Conservation (phyloP, 2,113 vertebrate species). For the Falco punctatus region DNA sequence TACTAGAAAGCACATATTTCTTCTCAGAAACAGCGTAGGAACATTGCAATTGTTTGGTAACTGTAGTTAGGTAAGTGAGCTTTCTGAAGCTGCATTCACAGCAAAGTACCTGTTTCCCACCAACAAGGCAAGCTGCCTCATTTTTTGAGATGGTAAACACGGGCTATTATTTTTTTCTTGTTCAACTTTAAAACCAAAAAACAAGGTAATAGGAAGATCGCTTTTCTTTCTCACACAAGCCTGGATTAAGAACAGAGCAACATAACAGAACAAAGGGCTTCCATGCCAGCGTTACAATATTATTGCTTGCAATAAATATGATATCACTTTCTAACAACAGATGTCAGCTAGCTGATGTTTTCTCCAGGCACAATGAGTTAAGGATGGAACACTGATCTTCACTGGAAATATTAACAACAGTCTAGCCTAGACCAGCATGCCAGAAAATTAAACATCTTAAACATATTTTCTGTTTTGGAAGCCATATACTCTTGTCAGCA, state of each 20-base stretch:
- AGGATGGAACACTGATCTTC: slow-evolving; percentile 25
- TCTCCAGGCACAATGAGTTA: slow-evolving; percentile 31
- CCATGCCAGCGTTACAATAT: background rate
- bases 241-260: slow-evolving; percentile 2
- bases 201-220: background rate
- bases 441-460: slow-evolving; percentile 45
- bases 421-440: background rate
- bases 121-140: background rate
- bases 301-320: background rate
- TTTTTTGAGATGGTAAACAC: background rate
- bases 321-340: slow-evolving; percentile 18
- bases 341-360: slow-evolving; percentile 40
- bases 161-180: background rate
- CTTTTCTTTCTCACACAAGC: background rate
- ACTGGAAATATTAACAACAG: slow-evolving; percentile 2
- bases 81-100: background rate
- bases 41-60: background rate
- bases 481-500: slow-evolving; percentile 22
- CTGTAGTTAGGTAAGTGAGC: background rate
- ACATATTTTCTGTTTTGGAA: slow-evolving; percentile 25
- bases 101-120: background rate
- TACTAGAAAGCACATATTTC: background rate
- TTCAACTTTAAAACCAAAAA: slow-evolving; percentile 1
- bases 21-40: background rate
- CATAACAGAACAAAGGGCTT: background rate